Conservation (phyloP, 2,797 vertebrate genomes). For the Limosa lapponica region DNA sequence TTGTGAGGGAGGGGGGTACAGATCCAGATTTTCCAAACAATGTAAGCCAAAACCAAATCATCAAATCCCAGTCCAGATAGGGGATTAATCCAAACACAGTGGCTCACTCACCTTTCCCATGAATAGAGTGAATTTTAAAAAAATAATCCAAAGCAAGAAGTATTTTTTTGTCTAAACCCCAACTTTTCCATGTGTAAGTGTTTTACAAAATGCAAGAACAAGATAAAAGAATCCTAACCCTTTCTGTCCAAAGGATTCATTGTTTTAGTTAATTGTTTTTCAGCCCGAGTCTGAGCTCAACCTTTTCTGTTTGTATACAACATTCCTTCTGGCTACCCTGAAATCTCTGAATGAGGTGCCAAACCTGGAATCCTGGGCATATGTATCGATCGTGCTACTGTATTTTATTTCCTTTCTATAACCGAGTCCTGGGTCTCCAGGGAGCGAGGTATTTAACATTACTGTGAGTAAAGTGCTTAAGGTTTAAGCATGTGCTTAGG, state of each 20-base stretch:
- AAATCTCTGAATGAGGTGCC: not conserved
- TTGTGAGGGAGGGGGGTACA: not conserved
- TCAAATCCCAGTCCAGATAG: not conserved
- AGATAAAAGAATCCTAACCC: not conserved
- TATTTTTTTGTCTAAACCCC: not conserved
- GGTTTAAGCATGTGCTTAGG: not conserved
- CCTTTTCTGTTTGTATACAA: not conserved
- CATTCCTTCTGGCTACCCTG: accelerated
- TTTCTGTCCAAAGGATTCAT: not conserved
- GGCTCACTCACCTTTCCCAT: not conserved
- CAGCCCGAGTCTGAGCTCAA: not conserved
- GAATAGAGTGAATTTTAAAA: not conserved
- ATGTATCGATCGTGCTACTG: accelerated
- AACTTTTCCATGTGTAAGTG: not conserved
- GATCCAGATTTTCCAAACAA: not conserved
- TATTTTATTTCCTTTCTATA: not conserved
- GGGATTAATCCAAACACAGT: not conserved
- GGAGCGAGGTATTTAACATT: not conserved
- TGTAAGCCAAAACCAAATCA: not conserved
- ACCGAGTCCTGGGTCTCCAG: not conserved
- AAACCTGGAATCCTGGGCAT: not conserved
- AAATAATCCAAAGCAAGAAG: not conserved
- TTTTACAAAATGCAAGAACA: not conserved
- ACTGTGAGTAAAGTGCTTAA: not conserved
- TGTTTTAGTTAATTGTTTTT: not conserved